Percentiles rank a stretch among this genome's conserved stretches.
phyloP scores from a whole-genome alignment of 1,140 invertebrate species.

The Drosophila bocqueti region DNA sequence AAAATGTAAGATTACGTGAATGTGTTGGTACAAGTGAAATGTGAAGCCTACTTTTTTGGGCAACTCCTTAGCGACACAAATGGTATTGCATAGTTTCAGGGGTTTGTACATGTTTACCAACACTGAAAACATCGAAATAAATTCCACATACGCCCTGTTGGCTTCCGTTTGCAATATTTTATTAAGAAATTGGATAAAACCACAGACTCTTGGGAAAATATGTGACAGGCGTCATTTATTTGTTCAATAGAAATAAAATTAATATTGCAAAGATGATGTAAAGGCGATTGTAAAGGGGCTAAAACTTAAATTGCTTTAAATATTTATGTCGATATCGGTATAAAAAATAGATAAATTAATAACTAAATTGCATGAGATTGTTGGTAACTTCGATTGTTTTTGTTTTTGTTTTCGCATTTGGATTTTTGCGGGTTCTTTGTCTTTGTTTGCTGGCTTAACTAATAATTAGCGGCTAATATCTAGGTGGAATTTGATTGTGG shows the following conservation, averaged over 20 bases:
- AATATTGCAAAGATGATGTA: conserved; percentile 76
- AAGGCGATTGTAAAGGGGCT: conserved; percentile 51
- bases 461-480: conserved; percentile 19
- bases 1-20: neutral
- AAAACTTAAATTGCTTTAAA: conserved; percentile 71
- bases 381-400: conserved; percentile 44
- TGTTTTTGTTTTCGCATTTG: conserved; percentile 16
- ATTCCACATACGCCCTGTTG: conserved; percentile 15
- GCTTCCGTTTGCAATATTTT: neutral
- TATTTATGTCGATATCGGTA: conserved; percentile 53
- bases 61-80: neutral
- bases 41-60: conserved; percentile 2
- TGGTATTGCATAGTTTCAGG: conserved; percentile 6
- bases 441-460: conserved; percentile 36
- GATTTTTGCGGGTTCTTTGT: conserved; percentile 16
- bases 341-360: conserved; percentile 53
- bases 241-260: conserved; percentile 71
- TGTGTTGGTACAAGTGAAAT: neutral
- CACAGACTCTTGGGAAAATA: neutral
- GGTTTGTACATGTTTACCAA: neutral
- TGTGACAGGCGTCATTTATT: conserved; percentile 61
- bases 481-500: conserved; percentile 65
- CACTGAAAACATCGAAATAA: neutral
- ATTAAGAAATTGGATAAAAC: neutral
- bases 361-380: conserved; percentile 78